Percentiles rank a stretch among this genome's conserved stretches.
phyloP scores from a whole-genome alignment of 2,113 vertebrate genomes.

The Clarias gariepinus region DNA sequence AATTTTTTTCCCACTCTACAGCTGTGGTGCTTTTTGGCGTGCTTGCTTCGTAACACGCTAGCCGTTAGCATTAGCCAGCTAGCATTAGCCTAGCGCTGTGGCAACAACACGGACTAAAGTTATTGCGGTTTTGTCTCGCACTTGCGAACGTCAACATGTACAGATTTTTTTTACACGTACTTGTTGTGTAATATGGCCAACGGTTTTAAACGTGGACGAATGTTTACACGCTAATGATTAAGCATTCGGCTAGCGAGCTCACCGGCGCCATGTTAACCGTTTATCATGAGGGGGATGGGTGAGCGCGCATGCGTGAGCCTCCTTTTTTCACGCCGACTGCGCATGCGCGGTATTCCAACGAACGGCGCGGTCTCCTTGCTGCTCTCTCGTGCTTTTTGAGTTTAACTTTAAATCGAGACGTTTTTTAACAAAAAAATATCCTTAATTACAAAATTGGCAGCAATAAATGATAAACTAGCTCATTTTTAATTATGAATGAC shows the following conservation, averaged over 20 bases:
- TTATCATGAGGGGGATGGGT: constrained; percentile 76
- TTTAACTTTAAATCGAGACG: background rate
- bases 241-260: constrained; percentile 67
- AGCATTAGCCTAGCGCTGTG: background rate
- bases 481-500: background rate
- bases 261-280: constrained; percentile 87
- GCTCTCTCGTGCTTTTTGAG: too few relatives aligned
- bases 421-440: background rate
- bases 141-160: background rate
- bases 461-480: background rate
- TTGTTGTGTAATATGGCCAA: background rate
- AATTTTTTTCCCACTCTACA: background rate
- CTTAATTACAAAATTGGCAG: background rate
- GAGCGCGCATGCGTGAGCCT: constrained; percentile 72
- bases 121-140: background rate
- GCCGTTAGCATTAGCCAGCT: constrained; percentile 6
- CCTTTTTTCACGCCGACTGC: constrained; percentile 46
- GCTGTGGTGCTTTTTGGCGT: background rate
- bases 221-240: background rate
- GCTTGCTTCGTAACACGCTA: constrained; percentile 13
- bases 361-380: background rate
- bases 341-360: constrained; percentile 42
- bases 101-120: background rate
- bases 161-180: background rate
- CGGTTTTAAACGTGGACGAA: background rate